phyloP scores from a whole-genome alignment of 2,888 invertebrate genomes.

The Dynastes hyllus region DNA sequence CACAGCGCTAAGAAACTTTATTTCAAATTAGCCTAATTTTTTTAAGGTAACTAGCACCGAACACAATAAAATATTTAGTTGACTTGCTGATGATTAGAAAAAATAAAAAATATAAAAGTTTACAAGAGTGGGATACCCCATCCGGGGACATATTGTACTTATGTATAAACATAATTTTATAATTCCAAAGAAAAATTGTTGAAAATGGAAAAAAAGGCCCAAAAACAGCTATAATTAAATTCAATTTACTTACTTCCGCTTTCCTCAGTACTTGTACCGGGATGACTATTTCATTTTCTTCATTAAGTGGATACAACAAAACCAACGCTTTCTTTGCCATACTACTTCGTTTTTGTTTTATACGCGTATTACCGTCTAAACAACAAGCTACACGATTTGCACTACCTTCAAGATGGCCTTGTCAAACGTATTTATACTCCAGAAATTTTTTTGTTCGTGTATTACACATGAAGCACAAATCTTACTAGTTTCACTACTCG shows the following conservation, averaged over 20 bases:
- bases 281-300: slow-evolving; percentile 95
- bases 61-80: no score
- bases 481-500: not conserved
- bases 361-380: not conserved
- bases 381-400: not conserved
- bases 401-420: not conserved
- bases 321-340: slow-evolving; percentile 71
- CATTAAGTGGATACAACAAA: slow-evolving; percentile 89
- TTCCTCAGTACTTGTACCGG: slow-evolving; percentile 89
- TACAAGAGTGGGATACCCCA: no score
- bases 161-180: no score
- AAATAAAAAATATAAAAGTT: no score
- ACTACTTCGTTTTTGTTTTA: not conserved
- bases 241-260: slow-evolving; percentile 80
- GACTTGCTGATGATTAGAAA: no score
- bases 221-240: not conserved
- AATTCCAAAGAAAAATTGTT: no score
- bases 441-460: not conserved
- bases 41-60: no score
- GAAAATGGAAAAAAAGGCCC: no score
- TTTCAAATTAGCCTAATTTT: no score
- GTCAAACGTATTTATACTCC: slow-evolving; percentile 3
- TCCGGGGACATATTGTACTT: no score
- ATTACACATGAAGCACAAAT: not conserved
- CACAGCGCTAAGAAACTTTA: no score